phyloP scores from a whole-genome alignment of 2,888 invertebrate genomes.

The Xylophagus ater region DNA sequence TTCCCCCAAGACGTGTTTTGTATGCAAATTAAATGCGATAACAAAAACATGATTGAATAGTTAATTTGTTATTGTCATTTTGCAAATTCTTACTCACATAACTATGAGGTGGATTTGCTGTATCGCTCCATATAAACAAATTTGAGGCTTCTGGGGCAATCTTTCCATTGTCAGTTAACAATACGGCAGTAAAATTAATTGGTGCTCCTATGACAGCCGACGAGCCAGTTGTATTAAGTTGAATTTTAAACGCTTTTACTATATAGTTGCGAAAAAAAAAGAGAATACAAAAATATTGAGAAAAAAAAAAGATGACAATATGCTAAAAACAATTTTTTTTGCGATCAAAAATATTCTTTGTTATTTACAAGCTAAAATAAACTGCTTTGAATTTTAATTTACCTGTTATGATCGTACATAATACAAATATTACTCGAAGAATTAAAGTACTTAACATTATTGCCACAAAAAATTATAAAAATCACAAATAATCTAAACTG shows the following conservation, averaged over 20 bases:
- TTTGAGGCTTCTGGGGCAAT: conserved; percentile 39
- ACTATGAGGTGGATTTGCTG: conserved; percentile 31
- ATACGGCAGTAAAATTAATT: conserved; percentile 48
- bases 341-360: background rate
- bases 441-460: conserved; percentile 5
- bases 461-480: too few species aligned
- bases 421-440: conserved; percentile 1
- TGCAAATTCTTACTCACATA: conserved; percentile 20
- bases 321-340: background rate
- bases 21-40: too few species aligned
- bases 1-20: too few species aligned
- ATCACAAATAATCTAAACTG: too few species aligned
- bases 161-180: conserved; percentile 23
- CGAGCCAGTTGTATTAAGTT: conserved; percentile 51
- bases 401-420: conserved; percentile 1
- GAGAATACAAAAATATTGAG: too few species aligned
- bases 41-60: too few species aligned
- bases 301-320: too few species aligned
- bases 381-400: background rate
- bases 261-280: conserved; percentile 1
- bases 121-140: conserved; percentile 50
- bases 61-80: too few species aligned
- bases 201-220: conserved; percentile 61
- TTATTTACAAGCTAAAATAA: background rate
- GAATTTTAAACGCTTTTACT: conserved; percentile 37